Evolutionary conservation across 2,888 invertebrate genomes (phyloP).

Genomic region (Dicycla oo): DNA sequence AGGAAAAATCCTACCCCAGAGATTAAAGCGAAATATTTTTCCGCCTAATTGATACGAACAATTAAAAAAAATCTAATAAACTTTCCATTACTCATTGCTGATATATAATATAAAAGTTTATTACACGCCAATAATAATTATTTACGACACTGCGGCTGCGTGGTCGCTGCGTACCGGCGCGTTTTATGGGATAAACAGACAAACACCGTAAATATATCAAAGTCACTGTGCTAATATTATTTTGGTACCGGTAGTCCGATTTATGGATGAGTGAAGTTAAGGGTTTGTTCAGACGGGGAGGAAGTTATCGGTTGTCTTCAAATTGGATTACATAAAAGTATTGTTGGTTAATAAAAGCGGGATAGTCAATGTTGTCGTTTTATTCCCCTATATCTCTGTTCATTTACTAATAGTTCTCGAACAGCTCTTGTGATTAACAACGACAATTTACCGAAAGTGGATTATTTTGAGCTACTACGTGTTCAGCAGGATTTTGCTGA

Average conservation of each 20-base stretch:
- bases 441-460: neutral
- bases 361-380: neutral
- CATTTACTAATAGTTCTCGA: neutral
- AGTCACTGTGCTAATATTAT: slow-evolving; percentile 77
- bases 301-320: neutral
- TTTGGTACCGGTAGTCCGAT: slow-evolving; percentile 65
- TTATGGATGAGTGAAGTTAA: slow-evolving; percentile 44
- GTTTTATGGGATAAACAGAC: slow-evolving; percentile 71
- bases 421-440: neutral
- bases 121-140: slow-evolving; percentile 52
- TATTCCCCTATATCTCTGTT: neutral
- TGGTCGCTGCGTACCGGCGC: slow-evolving; percentile 45
- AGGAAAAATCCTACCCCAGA: neutral
- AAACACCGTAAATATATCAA: slow-evolving; percentile 77
- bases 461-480: neutral
- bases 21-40: neutral
- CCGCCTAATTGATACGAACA: neutral
- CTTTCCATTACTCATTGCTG: slow-evolving; percentile 16
- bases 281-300: slow-evolving; percentile 1
- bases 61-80: neutral
- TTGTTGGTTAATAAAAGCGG: neutral
- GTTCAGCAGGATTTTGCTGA: neutral
- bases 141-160: slow-evolving; percentile 55
- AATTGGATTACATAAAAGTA: neutral
- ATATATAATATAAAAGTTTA: slow-evolving; percentile 59